phyloP scores from a whole-genome alignment of 2,888 invertebrate species.

The Falcaria lacertinaria region DNA sequence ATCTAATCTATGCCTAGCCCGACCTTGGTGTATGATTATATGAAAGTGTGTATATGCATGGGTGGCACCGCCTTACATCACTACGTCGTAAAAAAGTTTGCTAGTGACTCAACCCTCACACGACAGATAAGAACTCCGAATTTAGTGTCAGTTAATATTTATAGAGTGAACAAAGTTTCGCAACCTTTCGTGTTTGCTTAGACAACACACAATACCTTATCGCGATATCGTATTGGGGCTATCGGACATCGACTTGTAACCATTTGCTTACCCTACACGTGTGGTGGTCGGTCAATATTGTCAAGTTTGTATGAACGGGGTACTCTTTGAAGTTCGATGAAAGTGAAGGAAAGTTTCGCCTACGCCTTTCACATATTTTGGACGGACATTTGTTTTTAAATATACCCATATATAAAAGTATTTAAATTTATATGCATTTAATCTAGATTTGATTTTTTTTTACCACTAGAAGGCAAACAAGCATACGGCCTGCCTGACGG shows the following conservation, averaged over 20 bases:
- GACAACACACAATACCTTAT: slow-evolving; percentile 7
- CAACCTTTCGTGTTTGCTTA: slow-evolving; percentile 12
- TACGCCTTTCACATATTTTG: neutral
- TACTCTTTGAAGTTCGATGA: neutral
- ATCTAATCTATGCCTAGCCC: no score
- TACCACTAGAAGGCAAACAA: no score
- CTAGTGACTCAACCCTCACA: neutral
- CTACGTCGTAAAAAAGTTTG: neutral
- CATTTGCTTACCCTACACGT: neutral
- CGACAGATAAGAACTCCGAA: neutral
- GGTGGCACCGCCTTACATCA: no score
- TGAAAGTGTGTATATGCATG: no score
- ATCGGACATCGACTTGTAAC: slow-evolving; percentile 22
- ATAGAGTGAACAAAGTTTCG: slow-evolving; percentile 9
- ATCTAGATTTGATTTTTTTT: no score
- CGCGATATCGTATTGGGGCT: slow-evolving; percentile 16
- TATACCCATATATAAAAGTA: no score
- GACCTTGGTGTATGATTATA: no score
- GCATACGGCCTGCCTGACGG: no score
- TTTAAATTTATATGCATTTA: no score
- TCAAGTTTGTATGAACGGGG: neutral
- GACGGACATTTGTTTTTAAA: no score
- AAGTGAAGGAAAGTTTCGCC: neutral
- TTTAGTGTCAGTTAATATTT: neutral
- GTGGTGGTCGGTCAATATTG: neutral